Evolutionary conservation across 2,888 invertebrate genomes (phyloP).

Genomic region (Exocentrus adspersus): DNA sequence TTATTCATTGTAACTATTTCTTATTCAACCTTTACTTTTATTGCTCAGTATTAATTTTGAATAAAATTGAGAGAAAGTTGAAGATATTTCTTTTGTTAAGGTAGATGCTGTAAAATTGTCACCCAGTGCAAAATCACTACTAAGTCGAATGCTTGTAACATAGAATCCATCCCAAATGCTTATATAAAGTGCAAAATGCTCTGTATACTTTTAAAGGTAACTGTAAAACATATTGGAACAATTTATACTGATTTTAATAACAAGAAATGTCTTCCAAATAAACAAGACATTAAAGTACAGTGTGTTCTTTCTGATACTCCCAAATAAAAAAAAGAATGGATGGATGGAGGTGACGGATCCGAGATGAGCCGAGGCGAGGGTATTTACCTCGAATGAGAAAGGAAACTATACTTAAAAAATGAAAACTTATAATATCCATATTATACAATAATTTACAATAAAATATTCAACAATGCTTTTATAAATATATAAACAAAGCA

Average conservation of each 20-base stretch:
- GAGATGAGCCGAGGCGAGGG: too few relatives aligned
- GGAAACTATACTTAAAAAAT: slow-evolving; percentile 29
- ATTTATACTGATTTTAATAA: slow-evolving; percentile 64
- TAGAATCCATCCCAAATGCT: slow-evolving; percentile 45
- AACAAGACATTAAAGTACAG: slow-evolving; percentile 60
- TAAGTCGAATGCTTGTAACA: slow-evolving; percentile 51
- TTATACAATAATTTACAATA: slow-evolving; percentile 37
- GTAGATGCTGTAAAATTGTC: slow-evolving; percentile 12
- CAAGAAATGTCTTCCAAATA: slow-evolving; percentile 65
- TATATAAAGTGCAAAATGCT: slow-evolving; percentile 44
- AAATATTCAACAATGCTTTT: slow-evolving; percentile 22
- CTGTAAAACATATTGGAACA: slow-evolving; percentile 62
- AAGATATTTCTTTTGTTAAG: slow-evolving; percentile 13
- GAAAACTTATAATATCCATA: slow-evolving; percentile 34
- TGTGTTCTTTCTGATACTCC: slow-evolving; percentile 32
- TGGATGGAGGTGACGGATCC: too few relatives aligned
- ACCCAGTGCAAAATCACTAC: background rate
- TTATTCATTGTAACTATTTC: slow-evolving; percentile 29
- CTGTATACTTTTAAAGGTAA: slow-evolving; percentile 50
- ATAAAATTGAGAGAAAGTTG: slow-evolving; percentile 30
- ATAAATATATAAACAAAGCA: slow-evolving; percentile 33
- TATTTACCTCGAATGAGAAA: too few relatives aligned
- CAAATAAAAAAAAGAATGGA: background rate
- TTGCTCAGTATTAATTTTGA: slow-evolving; percentile 36
- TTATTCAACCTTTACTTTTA: slow-evolving; percentile 27